These are phyloP conservation scores for Bunonema sp. DNA, from an alignment of 2,888 invertebrate genomes.

Conservation along the genomic window DNA sequence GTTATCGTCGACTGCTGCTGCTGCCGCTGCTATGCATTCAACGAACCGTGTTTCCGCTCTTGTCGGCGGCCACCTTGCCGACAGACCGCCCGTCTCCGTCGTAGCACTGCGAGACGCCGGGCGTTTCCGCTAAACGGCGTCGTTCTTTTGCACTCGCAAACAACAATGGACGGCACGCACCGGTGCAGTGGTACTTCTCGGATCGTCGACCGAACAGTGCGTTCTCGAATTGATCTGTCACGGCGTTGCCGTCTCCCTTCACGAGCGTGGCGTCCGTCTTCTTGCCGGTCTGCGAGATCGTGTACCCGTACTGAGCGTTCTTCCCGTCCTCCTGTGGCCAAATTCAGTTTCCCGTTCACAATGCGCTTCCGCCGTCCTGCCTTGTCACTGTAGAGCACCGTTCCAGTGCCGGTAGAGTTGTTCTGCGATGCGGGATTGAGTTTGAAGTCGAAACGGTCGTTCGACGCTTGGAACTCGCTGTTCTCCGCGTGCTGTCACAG, in stretches of 20 bases:
- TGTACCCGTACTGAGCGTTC: constrained; percentile 34
- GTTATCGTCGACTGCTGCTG: too few relatives aligned
- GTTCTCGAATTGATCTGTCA: constrained; percentile 15
- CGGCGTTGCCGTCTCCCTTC: constrained; percentile 21
- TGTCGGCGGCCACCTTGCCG: constrained; percentile 41
- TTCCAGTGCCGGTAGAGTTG: constrained; percentile 31
- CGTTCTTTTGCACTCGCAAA: too few relatives aligned
- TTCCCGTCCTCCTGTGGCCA: constrained; percentile 24
- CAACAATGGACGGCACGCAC: constrained; percentile 3
- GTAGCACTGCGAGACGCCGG: constrained; percentile 42
- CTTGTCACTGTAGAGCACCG: constrained; percentile 27
- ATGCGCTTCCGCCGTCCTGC: too few relatives aligned
- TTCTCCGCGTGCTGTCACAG: constrained; percentile 3
- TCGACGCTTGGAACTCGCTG: constrained; percentile 32
- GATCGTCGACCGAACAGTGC: constrained; percentile 33
- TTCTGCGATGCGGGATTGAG: constrained; percentile 30
- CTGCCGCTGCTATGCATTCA: too few relatives aligned
- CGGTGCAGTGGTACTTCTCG: constrained; percentile 39
- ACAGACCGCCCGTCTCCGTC: constrained; percentile 38
- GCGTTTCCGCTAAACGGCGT: constrained; percentile 35
- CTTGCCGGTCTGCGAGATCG: constrained; percentile 34
- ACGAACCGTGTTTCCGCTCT: constrained; percentile 41
- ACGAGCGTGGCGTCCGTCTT: constrained; percentile 31
- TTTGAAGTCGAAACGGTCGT: constrained; percentile 36
- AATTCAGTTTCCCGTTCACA: background rate